A percentile compares a stretch with the other conserved stretches of the same genome.
These are phyloP conservation scores for Mus minutoides DNA, from an alignment of 2,797 vertebrate species.

Conservation along the genomic window DNA sequence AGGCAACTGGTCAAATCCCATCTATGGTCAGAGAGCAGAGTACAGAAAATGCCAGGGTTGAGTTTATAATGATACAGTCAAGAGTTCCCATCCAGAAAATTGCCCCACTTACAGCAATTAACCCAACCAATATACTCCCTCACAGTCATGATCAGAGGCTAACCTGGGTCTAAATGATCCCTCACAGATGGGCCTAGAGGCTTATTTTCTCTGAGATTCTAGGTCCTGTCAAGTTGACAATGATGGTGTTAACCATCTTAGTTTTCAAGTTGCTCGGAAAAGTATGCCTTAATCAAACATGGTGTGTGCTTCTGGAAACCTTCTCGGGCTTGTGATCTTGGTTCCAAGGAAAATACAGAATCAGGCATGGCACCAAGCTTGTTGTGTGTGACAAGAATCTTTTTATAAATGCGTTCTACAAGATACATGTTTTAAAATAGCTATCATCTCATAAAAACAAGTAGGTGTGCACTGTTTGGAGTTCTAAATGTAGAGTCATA, in stretches of 20 bases:
- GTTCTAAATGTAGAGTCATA: not conserved
- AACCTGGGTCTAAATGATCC: not conserved
- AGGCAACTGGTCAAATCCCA: not conserved
- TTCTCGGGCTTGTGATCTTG: not conserved
- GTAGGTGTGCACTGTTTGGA: not conserved
- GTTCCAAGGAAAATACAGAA: not conserved
- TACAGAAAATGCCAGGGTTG: not conserved
- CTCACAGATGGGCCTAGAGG: not conserved
- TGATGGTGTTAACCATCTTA: not conserved
- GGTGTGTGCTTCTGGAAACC: not conserved
- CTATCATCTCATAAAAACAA: too few relatives aligned
- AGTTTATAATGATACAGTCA: not conserved
- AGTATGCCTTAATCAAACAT: not conserved
- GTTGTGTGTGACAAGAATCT: not conserved
- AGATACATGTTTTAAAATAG: not conserved
- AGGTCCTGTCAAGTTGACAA: not conserved
- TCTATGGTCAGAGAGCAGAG: not conserved
- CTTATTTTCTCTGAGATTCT: not conserved
- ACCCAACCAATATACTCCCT: not conserved
- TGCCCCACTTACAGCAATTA: not conserved
- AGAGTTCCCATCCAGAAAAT: not conserved
- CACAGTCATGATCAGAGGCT: not conserved
- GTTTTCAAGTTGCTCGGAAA: not conserved
- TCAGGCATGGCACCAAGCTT: not conserved
- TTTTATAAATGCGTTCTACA: not conserved